phyloP scores from a whole-genome alignment of 2,113 vertebrate genomes.

The Eubucco bourcierii region DNA sequence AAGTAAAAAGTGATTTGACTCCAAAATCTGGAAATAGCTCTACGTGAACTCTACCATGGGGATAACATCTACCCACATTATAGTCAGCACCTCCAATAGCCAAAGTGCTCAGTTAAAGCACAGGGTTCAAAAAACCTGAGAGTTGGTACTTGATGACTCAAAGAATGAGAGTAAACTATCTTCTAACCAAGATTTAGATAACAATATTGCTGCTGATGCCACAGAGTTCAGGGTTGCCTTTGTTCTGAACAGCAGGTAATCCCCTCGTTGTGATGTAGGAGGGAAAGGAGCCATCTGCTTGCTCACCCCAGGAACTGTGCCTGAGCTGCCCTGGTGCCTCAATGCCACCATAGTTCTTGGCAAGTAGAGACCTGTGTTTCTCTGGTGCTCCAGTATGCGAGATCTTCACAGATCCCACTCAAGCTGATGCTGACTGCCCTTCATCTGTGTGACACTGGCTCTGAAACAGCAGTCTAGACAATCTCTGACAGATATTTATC shows the following conservation, averaged over 20 bases:
- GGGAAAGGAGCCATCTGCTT: background rate
- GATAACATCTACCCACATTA: rapidly evolving
- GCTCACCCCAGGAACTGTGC: background rate
- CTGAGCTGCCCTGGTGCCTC: background rate
- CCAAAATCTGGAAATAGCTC: background rate
- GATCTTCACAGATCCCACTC: background rate
- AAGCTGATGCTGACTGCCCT: background rate
- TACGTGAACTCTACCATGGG: background rate
- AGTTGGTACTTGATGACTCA: background rate
- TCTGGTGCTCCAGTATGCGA: background rate
- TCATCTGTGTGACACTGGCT: background rate
- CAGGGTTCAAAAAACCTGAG: background rate
- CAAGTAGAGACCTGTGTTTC: background rate
- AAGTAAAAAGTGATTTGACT: background rate
- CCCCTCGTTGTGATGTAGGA: background rate
- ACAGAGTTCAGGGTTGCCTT: background rate
- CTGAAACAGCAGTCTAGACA: background rate
- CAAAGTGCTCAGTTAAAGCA: background rate
- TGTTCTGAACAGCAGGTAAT: constrained; percentile 2
- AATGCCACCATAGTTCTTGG: background rate
- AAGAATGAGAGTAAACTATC: background rate
- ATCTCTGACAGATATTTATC: background rate
- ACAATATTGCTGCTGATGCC: background rate
- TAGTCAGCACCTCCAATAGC: background rate
- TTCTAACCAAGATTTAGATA: background rate